phyloP scores from a whole-genome alignment of 2,888 invertebrate species.

The Hypolimnas misippus region DNA sequence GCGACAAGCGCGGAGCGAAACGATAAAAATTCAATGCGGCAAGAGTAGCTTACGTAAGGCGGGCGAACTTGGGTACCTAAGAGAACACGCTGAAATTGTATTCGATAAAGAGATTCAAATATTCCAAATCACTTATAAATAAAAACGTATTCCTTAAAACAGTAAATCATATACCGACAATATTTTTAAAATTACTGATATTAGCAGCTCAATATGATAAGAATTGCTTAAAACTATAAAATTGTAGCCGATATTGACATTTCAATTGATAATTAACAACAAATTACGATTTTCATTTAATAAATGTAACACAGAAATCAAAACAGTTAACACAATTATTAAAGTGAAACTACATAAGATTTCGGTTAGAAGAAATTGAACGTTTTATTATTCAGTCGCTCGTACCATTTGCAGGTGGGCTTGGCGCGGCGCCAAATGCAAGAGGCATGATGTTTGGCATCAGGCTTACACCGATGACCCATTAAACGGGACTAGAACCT shows the following conservation, averaged over 20 bases:
- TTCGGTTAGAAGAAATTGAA: slow-evolving; percentile 14
- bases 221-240: slow-evolving; percentile 7
- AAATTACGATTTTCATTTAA: not conserved
- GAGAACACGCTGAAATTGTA: slow-evolving; percentile 23
- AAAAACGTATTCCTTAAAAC: slow-evolving; percentile 22
- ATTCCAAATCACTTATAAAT: not conserved
- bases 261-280: not conserved
- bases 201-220: not conserved
- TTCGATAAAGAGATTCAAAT: slow-evolving; percentile 21
- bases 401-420: slow-evolving; percentile 42
- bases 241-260: not conserved
- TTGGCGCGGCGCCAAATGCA: slow-evolving; percentile 43
- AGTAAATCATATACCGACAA: slow-evolving; percentile 16
- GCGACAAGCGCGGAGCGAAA: slow-evolving; percentile 49
- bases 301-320: not conserved
- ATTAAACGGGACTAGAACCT: slow-evolving; percentile 35
- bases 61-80: slow-evolving; percentile 37
- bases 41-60: slow-evolving; percentile 60
- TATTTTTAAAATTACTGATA: not conserved
- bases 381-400: slow-evolving; percentile 27
- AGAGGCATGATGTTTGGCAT: slow-evolving; percentile 41
- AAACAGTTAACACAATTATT: not conserved
- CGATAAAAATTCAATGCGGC: slow-evolving; percentile 66
- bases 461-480: slow-evolving; percentile 41
- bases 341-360: not conserved